Evolutionary conservation across 2,888 invertebrate genomes (phyloP).

Genomic region (Lasioglossum morio): DNA sequence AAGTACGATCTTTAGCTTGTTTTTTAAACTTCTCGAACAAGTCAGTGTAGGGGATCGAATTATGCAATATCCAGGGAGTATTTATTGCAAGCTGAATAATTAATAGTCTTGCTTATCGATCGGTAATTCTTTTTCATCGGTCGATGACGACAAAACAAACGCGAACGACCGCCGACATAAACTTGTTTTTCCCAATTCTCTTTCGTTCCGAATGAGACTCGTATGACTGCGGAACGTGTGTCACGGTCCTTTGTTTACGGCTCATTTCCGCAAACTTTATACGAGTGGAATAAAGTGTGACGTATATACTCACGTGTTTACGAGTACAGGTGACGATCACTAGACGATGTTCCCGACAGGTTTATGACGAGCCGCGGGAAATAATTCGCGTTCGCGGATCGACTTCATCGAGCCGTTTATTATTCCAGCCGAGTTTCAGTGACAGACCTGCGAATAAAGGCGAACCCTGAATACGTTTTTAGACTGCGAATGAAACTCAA

Average conservation of each 20-base stretch:
- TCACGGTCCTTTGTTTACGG: conserved; percentile 41
- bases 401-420: conserved; percentile 61
- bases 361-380: conserved; percentile 66
- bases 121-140: not conserved
- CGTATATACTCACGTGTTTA: conserved; percentile 49
- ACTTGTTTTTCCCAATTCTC: conserved; percentile 3
- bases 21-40: too few relatives aligned
- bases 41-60: too few relatives aligned
- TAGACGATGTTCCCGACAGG: conserved; percentile 66
- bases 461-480: conserved; percentile 54
- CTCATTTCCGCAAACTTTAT: conserved; percentile 57
- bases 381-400: conserved; percentile 66
- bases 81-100: not conserved
- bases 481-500: conserved; percentile 43
- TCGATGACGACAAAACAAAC: not conserved
- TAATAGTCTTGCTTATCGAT: not conserved
- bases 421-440: conserved; percentile 64
- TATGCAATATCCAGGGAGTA: not conserved
- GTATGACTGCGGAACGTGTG: conserved; percentile 16
- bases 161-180: conserved; percentile 4
- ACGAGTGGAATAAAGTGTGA: conserved; percentile 56
- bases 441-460: conserved; percentile 64
- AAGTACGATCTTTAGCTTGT: too few relatives aligned
- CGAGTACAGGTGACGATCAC: conserved; percentile 60
- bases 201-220: not conserved